A percentile compares a stretch with the other conserved stretches of the same genome.
phyloP scores from a whole-genome alignment of 2,888 invertebrate genomes.

The Nemotelus nigrinus region DNA sequence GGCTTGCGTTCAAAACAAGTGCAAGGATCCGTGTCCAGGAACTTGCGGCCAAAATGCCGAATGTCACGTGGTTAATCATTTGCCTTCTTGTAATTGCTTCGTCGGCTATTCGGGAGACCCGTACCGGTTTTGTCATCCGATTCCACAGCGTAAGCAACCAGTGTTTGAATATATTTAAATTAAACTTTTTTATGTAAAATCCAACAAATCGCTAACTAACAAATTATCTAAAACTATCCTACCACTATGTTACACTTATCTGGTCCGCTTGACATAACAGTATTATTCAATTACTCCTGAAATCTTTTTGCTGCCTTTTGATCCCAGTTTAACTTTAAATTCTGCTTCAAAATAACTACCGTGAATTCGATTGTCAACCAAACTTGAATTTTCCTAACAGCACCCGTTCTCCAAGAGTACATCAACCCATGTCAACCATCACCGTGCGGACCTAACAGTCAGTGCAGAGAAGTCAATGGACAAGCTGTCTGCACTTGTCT shows the following conservation, averaged over 20 bases:
- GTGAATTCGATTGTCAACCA: too few relatives aligned
- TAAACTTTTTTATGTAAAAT: background rate
- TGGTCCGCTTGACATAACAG: too few relatives aligned
- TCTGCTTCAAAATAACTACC: too few relatives aligned
- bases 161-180: background rate
- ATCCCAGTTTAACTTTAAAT: too few relatives aligned
- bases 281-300: too few relatives aligned
- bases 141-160: slow-evolving; percentile 66
- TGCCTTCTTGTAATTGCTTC: slow-evolving; percentile 76
- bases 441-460: slow-evolving; percentile 74
- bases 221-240: background rate
- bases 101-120: slow-evolving; percentile 80
- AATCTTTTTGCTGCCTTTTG: too few relatives aligned
- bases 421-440: slow-evolving; percentile 70
- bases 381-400: too few relatives aligned
- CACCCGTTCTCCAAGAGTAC: slow-evolving; percentile 53
- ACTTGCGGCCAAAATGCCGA: slow-evolving; percentile 79
- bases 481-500: slow-evolving; percentile 72
- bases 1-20: slow-evolving; percentile 78
- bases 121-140: slow-evolving; percentile 71
- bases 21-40: slow-evolving; percentile 81
- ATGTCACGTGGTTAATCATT: slow-evolving; percentile 78
- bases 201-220: background rate
- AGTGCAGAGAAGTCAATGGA: slow-evolving; percentile 68
- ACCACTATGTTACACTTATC: too few relatives aligned